Conservation (phyloP, 2,113 vertebrate species). For the Phalacrocorax carbo region DNA sequence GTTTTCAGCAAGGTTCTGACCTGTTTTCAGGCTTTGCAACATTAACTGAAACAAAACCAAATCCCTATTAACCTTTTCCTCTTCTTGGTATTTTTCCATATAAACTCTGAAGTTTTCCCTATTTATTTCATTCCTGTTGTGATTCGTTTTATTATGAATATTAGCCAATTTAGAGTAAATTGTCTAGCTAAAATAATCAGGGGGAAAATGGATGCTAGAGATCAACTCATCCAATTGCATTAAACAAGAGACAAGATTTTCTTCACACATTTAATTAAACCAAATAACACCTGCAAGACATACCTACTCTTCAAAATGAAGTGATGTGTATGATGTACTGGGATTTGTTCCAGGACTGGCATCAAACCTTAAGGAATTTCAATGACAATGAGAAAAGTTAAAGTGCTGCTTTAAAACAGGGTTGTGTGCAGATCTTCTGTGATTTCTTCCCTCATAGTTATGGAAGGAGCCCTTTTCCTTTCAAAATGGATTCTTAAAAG, state of each 20-base stretch:
- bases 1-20: not conserved
- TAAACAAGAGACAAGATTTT: not conserved
- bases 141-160: not conserved
- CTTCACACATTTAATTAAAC: constrained; percentile 1
- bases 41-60: not conserved
- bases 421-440: not conserved
- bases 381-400: not conserved
- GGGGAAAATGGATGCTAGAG: not conserved
- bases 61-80: not conserved
- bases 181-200: not conserved
- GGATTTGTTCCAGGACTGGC: not conserved
- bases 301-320: not conserved
- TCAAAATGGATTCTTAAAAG: not conserved
- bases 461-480: not conserved
- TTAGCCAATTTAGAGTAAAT: not conserved
- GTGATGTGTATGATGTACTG: not conserved
- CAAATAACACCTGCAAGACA: not conserved
- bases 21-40: not conserved
- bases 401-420: not conserved
- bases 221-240: not conserved
- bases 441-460: not conserved
- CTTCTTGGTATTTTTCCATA: not conserved
- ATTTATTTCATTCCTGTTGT: not conserved
- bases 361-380: not conserved
- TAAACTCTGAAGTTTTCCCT: not conserved